Conservation (phyloP, 2,888 invertebrate species). For the Bedellia somnulentella region DNA sequence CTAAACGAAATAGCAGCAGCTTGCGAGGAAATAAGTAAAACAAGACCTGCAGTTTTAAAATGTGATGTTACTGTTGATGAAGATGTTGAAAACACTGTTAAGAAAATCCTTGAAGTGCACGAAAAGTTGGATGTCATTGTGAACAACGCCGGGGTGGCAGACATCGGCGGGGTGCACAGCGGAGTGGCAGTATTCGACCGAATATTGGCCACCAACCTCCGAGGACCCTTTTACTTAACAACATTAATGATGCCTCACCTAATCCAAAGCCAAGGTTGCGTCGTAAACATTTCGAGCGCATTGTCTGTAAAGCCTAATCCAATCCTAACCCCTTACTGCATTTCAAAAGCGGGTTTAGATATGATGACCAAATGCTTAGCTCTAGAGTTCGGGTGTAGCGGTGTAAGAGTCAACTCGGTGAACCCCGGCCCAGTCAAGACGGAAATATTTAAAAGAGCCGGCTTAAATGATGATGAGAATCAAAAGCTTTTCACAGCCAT, state of each 20-base stretch:
- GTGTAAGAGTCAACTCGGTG: slow-evolving; percentile 35
- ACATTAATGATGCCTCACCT: slow-evolving; percentile 24
- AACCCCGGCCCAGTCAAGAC: slow-evolving; percentile 38
- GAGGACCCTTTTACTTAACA: slow-evolving; percentile 29
- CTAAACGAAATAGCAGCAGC: slow-evolving; percentile 21
- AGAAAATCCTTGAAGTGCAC: slow-evolving; percentile 22
- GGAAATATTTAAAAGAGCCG: slow-evolving; percentile 24
- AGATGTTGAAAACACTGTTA: slow-evolving; percentile 24
- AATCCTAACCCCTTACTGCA: slow-evolving; percentile 28
- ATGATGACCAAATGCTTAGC: slow-evolving; percentile 35
- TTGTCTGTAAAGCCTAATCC: slow-evolving; percentile 23
- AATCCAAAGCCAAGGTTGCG: slow-evolving; percentile 26
- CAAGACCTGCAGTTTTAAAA: slow-evolving; percentile 21
- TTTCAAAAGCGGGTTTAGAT: slow-evolving; percentile 39
- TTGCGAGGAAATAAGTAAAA: slow-evolving; percentile 23
- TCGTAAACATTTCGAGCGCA: slow-evolving; percentile 35
- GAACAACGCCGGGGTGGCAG: slow-evolving; percentile 34
- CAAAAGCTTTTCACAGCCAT: slow-evolving; percentile 20
- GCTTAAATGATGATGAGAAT: slow-evolving; percentile 21
- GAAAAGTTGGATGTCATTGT: slow-evolving; percentile 30
- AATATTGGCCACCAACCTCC: slow-evolving; percentile 30
- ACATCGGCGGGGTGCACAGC: slow-evolving; percentile 15
- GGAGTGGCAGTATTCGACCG: slow-evolving; percentile 24
- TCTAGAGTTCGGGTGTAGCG: slow-evolving; percentile 24
- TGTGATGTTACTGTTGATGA: slow-evolving; percentile 30